Conservation (phyloP, 2,888 invertebrate species). For the Aelia acuminata region DNA sequence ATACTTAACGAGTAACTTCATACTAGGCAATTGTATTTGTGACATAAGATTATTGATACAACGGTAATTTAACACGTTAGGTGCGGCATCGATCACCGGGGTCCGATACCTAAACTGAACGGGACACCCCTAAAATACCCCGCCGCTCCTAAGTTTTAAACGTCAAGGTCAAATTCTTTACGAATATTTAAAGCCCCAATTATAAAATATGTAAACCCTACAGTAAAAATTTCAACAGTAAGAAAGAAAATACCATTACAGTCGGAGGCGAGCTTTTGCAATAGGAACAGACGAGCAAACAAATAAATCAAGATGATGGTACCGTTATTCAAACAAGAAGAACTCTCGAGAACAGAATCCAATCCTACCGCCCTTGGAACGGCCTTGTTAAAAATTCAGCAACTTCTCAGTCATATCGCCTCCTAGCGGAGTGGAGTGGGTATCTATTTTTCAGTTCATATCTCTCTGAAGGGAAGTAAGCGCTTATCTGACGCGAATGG, state of each 20-base stretch:
- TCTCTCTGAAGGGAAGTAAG: background rate
- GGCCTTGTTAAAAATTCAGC: background rate
- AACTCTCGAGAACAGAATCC: background rate
- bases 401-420: constrained; percentile 2
- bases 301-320: background rate
- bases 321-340: background rate
- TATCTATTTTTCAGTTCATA: constrained; percentile 34
- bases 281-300: background rate
- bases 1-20: too few species aligned
- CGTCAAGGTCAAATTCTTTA: too few species aligned
- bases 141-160: too few species aligned
- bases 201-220: too few species aligned
- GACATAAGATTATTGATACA: too few species aligned
- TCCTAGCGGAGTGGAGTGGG: background rate
- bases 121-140: too few species aligned
- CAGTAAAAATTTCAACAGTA: background rate
- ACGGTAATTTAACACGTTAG: too few species aligned
- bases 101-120: too few species aligned
- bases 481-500: background rate
- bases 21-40: too few species aligned
- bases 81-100: too few species aligned
- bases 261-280: background rate
- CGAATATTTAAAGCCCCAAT: too few species aligned
- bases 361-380: background rate
- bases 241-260: background rate